Evolutionary conservation across 1,140 invertebrate genomes (phyloP).

Genomic region (Meloidogyne floridensis): DNA sequence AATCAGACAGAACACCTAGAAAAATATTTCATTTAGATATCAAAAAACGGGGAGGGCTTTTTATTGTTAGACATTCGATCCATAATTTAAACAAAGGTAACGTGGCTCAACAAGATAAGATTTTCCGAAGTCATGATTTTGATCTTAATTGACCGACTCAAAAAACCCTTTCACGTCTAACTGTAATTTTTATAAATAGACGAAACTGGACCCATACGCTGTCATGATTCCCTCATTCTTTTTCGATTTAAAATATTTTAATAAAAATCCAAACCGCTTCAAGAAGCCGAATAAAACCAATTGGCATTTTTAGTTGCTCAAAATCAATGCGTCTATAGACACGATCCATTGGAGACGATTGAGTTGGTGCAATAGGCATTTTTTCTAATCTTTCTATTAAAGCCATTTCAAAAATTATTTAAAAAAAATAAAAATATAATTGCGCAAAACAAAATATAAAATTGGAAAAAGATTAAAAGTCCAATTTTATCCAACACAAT

Average conservation of each 20-base stretch:
- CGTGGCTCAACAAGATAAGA: too few species aligned
- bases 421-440: not conserved
- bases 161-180: too few species aligned
- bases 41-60: too few species aligned
- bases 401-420: constrained; percentile 9
- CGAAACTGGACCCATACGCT: too few species aligned
- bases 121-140: too few species aligned
- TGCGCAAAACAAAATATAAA: not conserved
- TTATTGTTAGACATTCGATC: too few species aligned
- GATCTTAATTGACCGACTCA: too few species aligned
- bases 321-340: constrained; percentile 42
- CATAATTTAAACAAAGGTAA: too few species aligned
- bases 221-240: too few species aligned
- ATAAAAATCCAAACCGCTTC: constrained; percentile 43
- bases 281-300: constrained; percentile 52
- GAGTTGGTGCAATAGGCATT: constrained; percentile 2
- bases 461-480: constrained; percentile 17
- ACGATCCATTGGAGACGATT: constrained; percentile 11
- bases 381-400: not conserved
- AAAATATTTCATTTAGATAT: not conserved
- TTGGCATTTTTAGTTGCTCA: constrained; percentile 55
- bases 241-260: not conserved
- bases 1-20: not conserved
- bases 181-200: constrained; percentile 1
- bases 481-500: constrained; percentile 18